Evolutionary conservation across 2,888 invertebrate genomes (phyloP).

Genomic region (Lochmaea crataegi): DNA sequence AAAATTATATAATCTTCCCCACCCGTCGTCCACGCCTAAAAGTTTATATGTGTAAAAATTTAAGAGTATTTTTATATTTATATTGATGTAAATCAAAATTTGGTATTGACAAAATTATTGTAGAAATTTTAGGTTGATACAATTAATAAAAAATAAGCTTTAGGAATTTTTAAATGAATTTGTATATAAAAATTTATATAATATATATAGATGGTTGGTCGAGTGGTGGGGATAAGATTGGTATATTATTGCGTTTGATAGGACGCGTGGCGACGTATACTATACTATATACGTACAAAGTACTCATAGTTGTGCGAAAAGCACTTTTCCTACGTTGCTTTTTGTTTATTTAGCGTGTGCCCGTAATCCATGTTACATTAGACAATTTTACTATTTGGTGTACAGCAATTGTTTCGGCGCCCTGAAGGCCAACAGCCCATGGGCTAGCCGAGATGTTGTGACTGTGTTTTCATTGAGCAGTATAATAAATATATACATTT

Average conservation of each 20-base stretch:
- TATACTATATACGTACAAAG: slow-evolving; percentile 67
- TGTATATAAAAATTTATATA: slow-evolving; percentile 77
- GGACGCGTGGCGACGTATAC: slow-evolving; percentile 64
- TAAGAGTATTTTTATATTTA: slow-evolving; percentile 68
- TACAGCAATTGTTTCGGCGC: slow-evolving; percentile 67
- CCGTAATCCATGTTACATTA: slow-evolving; percentile 67
- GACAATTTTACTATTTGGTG: slow-evolving; percentile 69
- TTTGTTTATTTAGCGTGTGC: slow-evolving; percentile 66
- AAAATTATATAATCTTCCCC: slow-evolving; percentile 63
- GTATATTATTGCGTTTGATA: slow-evolving; percentile 62
- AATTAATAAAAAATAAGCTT: slow-evolving; percentile 71
- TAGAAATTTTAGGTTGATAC: slow-evolving; percentile 66
- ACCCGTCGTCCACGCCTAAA: slow-evolving; percentile 55
- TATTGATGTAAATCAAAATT: slow-evolving; percentile 68
- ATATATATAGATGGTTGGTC: slow-evolving; percentile 69
- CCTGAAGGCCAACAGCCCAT: slow-evolving; percentile 44
- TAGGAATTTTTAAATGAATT: slow-evolving; percentile 77
- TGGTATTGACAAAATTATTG: slow-evolving; percentile 67
- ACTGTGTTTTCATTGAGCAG: slow-evolving; percentile 75
- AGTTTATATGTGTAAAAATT: slow-evolving; percentile 67
- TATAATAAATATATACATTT: slow-evolving; percentile 83
- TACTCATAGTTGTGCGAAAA: slow-evolving; percentile 64
- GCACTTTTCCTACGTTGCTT: slow-evolving; percentile 64
- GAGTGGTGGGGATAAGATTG: slow-evolving; percentile 62
- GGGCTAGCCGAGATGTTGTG: slow-evolving; percentile 65